These are phyloP conservation scores for Manacus vitellinus DNA, from an alignment of 2,113 vertebrate genomes.

Conservation along the genomic window DNA sequence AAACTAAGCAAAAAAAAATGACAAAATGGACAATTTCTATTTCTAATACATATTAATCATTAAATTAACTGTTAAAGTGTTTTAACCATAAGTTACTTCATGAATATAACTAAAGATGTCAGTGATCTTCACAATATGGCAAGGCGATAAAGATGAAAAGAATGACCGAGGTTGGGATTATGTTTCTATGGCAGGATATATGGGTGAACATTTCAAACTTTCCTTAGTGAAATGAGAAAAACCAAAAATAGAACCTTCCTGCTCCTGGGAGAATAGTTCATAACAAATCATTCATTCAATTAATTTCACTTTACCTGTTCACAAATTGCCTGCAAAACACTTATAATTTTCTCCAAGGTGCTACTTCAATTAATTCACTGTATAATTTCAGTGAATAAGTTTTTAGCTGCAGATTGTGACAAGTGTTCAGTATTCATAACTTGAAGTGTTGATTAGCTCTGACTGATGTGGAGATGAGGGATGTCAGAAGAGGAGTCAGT, in stretches of 20 bases:
- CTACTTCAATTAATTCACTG: slow-evolving; percentile 27
- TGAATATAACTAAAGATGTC: not conserved
- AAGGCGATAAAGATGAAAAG: not conserved
- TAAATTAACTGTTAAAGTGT: not conserved
- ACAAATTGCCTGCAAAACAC: slow-evolving; percentile 20
- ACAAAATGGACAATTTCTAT: not conserved
- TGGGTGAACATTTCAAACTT: not conserved
- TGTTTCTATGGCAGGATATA: not conserved
- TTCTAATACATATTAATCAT: not conserved
- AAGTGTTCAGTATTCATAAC: slow-evolving; percentile 13
- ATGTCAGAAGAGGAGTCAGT: not conserved
- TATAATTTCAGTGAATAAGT: slow-evolving; percentile 40
- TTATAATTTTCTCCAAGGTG: slow-evolving; percentile 24
- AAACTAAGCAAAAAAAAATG: not conserved
- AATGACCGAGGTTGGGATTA: not conserved
- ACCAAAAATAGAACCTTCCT: not conserved
- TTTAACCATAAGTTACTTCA: not conserved
- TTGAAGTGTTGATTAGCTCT: not conserved
- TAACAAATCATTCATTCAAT: not conserved
- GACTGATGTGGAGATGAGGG: not conserved
- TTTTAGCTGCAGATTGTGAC: slow-evolving; percentile 25
- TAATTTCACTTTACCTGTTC: not conserved
- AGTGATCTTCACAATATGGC: not conserved
- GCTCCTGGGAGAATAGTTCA: not conserved
- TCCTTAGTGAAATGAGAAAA: not conserved